Conservation (phyloP, 2,888 invertebrate species). For the Drosophila neotestacea region DNA sequence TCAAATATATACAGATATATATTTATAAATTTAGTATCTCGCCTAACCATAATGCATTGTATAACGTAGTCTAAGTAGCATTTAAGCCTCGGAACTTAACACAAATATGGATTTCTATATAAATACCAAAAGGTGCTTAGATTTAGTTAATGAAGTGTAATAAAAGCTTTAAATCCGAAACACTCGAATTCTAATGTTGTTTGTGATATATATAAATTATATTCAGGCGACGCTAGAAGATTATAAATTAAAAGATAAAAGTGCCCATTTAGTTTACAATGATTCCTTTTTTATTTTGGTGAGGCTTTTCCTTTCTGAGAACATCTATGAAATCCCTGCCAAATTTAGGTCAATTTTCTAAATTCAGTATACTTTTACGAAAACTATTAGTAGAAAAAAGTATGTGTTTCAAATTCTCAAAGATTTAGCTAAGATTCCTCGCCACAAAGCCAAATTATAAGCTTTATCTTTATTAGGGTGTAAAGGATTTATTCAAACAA, state of each 20-base stretch:
- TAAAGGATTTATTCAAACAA: slow-evolving; percentile 4
- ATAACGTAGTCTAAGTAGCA: slow-evolving; percentile 53
- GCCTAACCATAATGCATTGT: slow-evolving; percentile 60
- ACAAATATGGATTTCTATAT: slow-evolving; percentile 32
- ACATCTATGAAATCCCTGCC: background rate
- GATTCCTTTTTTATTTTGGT: too few relatives aligned
- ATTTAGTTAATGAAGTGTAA: slow-evolving; percentile 54
- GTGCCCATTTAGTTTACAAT: too few relatives aligned
- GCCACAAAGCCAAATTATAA: background rate
- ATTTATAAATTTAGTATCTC: slow-evolving; percentile 23
- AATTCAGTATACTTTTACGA: too few relatives aligned
- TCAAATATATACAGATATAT: slow-evolving; percentile 18
- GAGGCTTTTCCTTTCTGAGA: background rate
- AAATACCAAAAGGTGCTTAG: slow-evolving; percentile 60
- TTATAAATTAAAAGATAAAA: too few relatives aligned
- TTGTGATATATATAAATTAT: too few relatives aligned
- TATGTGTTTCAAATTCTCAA: too few relatives aligned
- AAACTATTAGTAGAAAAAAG: too few relatives aligned
- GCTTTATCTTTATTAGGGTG: background rate
- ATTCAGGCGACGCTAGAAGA: too few relatives aligned
- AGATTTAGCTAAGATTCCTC: too few relatives aligned
- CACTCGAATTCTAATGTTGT: background rate
- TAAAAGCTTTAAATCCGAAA: slow-evolving; percentile 54
- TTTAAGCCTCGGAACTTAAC: slow-evolving; percentile 57
- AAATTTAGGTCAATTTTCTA: background rate